A percentile compares a stretch with the other conserved stretches of the same genome.
Evolutionary conservation across 2,888 invertebrate genomes (phyloP).

Genomic region (Leucoptera coffeella): DNA sequence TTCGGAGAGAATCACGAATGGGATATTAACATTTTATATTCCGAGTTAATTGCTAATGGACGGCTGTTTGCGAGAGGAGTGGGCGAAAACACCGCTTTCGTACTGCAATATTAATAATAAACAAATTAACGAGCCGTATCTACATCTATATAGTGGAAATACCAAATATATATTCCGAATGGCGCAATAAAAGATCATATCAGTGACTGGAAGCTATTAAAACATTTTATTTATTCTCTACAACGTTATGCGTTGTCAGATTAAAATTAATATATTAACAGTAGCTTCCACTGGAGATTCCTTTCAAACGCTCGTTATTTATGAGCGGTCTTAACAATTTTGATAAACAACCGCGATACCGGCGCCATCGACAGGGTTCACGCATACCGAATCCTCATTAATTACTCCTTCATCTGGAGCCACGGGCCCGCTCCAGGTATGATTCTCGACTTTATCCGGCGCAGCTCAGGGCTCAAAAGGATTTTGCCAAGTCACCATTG

Average conservation of each 20-base stretch:
- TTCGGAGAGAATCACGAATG: too few species aligned
- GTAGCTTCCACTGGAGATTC: slow-evolving; percentile 36
- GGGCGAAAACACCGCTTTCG: too few species aligned
- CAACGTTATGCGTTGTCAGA: slow-evolving; percentile 43
- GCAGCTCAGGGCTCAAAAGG: slow-evolving; percentile 16
- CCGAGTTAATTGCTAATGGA: slow-evolving; percentile 13
- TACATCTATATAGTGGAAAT: slow-evolving; percentile 11
- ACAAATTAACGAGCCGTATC: not conserved
- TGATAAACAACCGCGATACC: slow-evolving; percentile 48
- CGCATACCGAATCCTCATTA: slow-evolving; percentile 49
- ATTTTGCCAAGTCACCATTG: slow-evolving; percentile 20
- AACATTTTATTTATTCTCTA: slow-evolving; percentile 38
- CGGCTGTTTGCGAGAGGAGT: slow-evolving; percentile 13
- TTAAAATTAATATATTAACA: slow-evolving; percentile 48
- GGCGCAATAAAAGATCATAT: slow-evolving; percentile 17
- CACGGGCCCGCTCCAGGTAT: slow-evolving; percentile 9
- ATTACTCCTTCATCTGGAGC: slow-evolving; percentile 51
- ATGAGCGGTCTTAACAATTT: slow-evolving; percentile 42
- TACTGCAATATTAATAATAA: slow-evolving; percentile 2
- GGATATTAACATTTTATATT: slow-evolving; percentile 18
- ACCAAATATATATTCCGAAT: slow-evolving; percentile 20
- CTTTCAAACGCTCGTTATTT: slow-evolving; percentile 48
- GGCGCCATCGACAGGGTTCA: slow-evolving; percentile 49
- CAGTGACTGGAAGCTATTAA: slow-evolving; percentile 22
- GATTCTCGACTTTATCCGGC: slow-evolving; percentile 18